Evolutionary conservation across 2,797 vertebrate species (phyloP), one percentile per base, ranked within the genome.

Genomic region (Gymnocypris eckloni): DNA sequence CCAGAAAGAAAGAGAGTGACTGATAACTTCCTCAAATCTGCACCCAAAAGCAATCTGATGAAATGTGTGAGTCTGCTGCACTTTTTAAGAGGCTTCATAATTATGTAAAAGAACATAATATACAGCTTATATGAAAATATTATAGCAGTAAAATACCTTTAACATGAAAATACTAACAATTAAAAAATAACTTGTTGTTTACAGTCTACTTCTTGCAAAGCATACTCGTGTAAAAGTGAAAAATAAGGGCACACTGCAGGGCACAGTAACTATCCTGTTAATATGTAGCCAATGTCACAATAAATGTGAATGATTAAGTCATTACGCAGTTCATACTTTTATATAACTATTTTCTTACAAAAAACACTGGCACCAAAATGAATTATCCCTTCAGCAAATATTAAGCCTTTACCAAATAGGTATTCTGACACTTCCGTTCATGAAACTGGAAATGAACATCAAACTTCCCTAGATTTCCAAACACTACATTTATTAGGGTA

Each of bases 11-110:
- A 79, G 79, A 69, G 41, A 83, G 45, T 48, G 84, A 87, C 41
- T 64, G 50, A 33, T 61, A 76, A 84, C 87, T 88, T 90, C 84
- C 86, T 87, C 80, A 90, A 88, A 82, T 78, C 80, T 77, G 54
- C 64, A 45, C 66, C 81, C 39, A 43, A 59, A 78, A 48, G 48
- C 79, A 81, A 86, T 75, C 84, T 81, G 25, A 85, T 48, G 78
- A 70, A 79, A 76, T 76, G 77, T 22, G 25, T 4, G 5, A 45
- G 6, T 80, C 61, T 77, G 41, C 16, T n/a, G 28, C n/a, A 50
- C 7, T 52, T 43, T 43, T 18, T 50, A 66, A 67, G 39, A 48
- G 20, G 16, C 78, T 37, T 28, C 3, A 43, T 81, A 13, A 8
- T 50, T 69, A 69, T 52, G 33, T 39, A 71, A 71, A 71, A 82